Conservation (phyloP, 1,140 invertebrate species). For the Heterodera carotae region DNA sequence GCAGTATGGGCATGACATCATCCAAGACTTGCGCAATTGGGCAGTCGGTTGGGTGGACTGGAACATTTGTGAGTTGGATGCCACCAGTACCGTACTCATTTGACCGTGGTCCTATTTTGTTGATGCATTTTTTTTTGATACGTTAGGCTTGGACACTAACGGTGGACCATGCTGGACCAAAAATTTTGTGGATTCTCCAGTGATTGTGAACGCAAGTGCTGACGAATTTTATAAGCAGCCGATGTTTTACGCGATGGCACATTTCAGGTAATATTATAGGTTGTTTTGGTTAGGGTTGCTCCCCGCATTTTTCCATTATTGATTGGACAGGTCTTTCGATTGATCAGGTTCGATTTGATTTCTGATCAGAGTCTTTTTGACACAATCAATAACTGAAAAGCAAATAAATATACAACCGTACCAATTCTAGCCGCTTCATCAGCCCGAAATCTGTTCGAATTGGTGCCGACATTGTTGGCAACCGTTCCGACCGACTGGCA, state of each 20-base stretch:
- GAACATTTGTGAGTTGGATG: conserved; percentile 72
- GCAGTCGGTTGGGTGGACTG: conserved; percentile 77
- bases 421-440: conserved; percentile 34
- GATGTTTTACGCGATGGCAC: conserved; percentile 82
- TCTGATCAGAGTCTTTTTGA: no score
- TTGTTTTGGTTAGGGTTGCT: no score
- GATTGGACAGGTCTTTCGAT: no score
- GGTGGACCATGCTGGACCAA: conserved; percentile 77
- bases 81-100: no score
- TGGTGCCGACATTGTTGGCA: conserved; percentile 8
- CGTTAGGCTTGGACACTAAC: conserved; percentile 71
- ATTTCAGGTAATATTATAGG: conserved; percentile 66
- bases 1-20: conserved; percentile 39
- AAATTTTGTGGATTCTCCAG: conserved; percentile 78
- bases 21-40: conserved; percentile 57
- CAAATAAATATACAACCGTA: no score
- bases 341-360: conserved; percentile 7
- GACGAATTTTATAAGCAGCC: conserved; percentile 83
- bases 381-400: no score
- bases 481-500: conserved; percentile 13
- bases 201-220: conserved; percentile 74
- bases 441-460: conserved; percentile 43
- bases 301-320: no score
- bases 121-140: not conserved
- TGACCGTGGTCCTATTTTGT: no score